Base-by-base conservation (phyloP, 2,113 vertebrate genomes). In the Perccottus glenii region DNA sequence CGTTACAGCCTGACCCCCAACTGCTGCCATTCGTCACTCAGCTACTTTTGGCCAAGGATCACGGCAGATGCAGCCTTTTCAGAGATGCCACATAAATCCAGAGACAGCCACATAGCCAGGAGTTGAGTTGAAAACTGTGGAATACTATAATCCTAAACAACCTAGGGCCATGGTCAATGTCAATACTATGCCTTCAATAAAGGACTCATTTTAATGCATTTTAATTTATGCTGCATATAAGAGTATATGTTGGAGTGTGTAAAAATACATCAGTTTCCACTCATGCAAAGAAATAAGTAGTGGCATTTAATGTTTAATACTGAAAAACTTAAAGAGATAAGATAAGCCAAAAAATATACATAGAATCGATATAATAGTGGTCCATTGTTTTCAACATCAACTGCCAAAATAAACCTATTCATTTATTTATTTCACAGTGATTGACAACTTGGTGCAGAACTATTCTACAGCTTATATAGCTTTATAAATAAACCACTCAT, bases 11-110 rank as follows among this genome's bases (percentile, higher is more conserved):
- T 38, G 61, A 64, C 69, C 64, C 55, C 74, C 14, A 69, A 74
- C 72, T 77, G 64, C 61, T 67, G 73, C 32, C 76, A 42, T 81
- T 64, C 48, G 14, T 80, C 73, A 70, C 61, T 32, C 38, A 44
- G 46, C 58, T 50, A 44, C 58, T 59, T 10, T 64, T 80, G 78
- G 70, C 80, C 58, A 74, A 65, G 60, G 67, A 62, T 80, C 73
- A 67, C 52, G 73, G 64, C 67, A 81, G 58, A 72, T 78, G 81
- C 6, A 14, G 50, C 69, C 70, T 77, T 75, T 79, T 45, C 70
- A 59, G 42, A 35, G 16, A 52, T 61, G 60, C 66, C 53, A 55
- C 11, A 52, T 43, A 56, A 83, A 80, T 64, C 56, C 46, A 14
- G 60, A 45, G 35, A 56, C 44, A 7, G 46, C 64, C 2, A 3